A percentile compares a stretch with the other conserved stretches of the same genome.
phyloP scores from a whole-genome alignment of 2,888 invertebrate genomes.

The Malthinus flaveolus region DNA sequence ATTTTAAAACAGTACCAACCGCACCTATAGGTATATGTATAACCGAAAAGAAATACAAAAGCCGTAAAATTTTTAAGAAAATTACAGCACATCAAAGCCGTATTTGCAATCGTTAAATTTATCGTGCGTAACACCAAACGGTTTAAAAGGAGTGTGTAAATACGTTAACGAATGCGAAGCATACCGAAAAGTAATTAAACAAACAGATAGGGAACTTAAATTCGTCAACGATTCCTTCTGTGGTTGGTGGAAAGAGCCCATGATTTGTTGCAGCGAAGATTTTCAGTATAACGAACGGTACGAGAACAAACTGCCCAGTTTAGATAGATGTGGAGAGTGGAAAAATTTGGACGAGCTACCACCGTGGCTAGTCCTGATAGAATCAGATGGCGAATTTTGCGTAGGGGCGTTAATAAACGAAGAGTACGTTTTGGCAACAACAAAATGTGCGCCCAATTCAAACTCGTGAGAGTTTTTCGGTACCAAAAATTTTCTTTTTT shows the following conservation, averaged over 20 bases:
- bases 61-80: not conserved
- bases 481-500: not conserved
- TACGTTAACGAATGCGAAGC: constrained; percentile 51
- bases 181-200: not conserved
- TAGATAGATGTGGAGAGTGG: constrained; percentile 14
- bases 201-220: constrained; percentile 9
- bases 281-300: constrained; percentile 13
- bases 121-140: constrained; percentile 52
- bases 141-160: constrained; percentile 52
- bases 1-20: constrained; percentile 7
- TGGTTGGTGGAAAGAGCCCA: constrained; percentile 57
- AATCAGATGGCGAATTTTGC: constrained; percentile 61
- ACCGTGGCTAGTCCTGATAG: constrained; percentile 57
- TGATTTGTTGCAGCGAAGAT: constrained; percentile 58
- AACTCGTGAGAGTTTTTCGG: constrained; percentile 6
- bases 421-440: constrained; percentile 59
- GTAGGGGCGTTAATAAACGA: constrained; percentile 59
- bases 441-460: constrained; percentile 20
- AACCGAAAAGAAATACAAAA: not conserved
- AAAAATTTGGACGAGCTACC: constrained; percentile 41
- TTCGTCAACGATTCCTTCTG: constrained; percentile 61
- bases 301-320: constrained; percentile 1
- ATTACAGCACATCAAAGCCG: not conserved
- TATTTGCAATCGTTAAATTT: not conserved
- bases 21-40: constrained; percentile 13